Conservation (phyloP, 2,113 vertebrate species). For the Chaetura pelagica region DNA sequence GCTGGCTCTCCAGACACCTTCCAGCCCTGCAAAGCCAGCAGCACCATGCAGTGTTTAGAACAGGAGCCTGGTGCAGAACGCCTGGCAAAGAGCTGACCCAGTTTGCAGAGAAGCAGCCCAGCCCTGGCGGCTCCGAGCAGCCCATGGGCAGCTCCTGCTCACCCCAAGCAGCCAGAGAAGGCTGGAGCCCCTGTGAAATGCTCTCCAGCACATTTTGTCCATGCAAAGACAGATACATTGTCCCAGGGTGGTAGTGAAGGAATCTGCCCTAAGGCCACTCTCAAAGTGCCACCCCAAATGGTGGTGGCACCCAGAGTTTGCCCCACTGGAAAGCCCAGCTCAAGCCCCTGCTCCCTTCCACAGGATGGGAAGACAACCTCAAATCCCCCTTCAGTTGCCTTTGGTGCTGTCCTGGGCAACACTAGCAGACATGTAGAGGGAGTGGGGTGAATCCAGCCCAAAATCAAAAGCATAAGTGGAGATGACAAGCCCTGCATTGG, state of each 20-base stretch:
- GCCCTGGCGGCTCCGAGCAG: background rate
- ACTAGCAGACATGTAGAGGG: fast-evolving
- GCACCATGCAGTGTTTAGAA: fast-evolving
- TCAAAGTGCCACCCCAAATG: background rate
- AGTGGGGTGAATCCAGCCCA: background rate
- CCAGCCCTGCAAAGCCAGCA: fast-evolving
- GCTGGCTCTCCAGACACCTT: background rate
- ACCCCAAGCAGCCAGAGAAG: fast-evolving
- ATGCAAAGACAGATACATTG: fast-evolving
- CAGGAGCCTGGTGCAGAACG: background rate
- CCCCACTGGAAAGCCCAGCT: background rate
- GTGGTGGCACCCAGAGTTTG: background rate
- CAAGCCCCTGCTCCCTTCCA: background rate
- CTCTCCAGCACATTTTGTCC: background rate
- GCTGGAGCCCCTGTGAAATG: background rate
- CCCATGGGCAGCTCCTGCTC: fast-evolving
- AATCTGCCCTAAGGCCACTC: background rate
- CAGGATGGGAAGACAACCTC: no score
- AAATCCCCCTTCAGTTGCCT: background rate
- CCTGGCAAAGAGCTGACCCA: background rate
- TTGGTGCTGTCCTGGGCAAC: fast-evolving
- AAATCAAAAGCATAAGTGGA: background rate
- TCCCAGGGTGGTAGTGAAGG: fast-evolving
- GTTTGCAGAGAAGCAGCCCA: background rate
- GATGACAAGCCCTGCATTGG: fast-evolving